phyloP scores from a whole-genome alignment of 2,888 invertebrate species.

The Aphrophora alni region DNA sequence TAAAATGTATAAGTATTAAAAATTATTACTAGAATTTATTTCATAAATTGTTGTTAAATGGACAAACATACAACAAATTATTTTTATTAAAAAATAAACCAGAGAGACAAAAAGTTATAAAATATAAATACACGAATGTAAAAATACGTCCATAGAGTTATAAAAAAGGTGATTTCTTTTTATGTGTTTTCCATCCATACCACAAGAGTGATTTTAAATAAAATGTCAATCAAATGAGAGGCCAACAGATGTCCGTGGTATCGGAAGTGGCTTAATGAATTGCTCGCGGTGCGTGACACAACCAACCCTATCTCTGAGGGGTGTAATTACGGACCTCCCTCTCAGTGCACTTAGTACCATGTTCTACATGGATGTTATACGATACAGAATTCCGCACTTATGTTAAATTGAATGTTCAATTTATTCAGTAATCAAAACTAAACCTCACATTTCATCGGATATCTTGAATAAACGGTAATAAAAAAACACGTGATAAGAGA shows the following conservation, averaged over 20 bases:
- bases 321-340: not conserved
- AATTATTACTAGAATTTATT: too few relatives aligned
- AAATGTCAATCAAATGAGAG: constrained; percentile 2
- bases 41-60: too few relatives aligned
- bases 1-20: too few relatives aligned
- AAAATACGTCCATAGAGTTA: too few relatives aligned
- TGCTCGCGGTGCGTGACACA: not conserved
- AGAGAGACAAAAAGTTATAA: too few relatives aligned
- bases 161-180: not conserved
- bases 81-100: too few relatives aligned
- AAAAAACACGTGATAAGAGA: too few relatives aligned
- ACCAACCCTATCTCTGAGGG: not conserved
- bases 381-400: not conserved
- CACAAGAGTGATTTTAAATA: not conserved
- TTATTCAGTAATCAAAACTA: not conserved
- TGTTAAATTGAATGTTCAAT: not conserved
- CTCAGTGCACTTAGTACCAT: not conserved
- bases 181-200: not conserved
- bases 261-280: not conserved
- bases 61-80: too few relatives aligned
- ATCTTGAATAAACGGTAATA: too few relatives aligned
- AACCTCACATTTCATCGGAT: too few relatives aligned
- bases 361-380: not conserved
- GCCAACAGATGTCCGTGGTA: constrained; percentile 2
- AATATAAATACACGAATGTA: too few relatives aligned